Evolutionary conservation across 2,888 invertebrate species (phyloP).

Genomic region (Leptopterna dolabrata): DNA sequence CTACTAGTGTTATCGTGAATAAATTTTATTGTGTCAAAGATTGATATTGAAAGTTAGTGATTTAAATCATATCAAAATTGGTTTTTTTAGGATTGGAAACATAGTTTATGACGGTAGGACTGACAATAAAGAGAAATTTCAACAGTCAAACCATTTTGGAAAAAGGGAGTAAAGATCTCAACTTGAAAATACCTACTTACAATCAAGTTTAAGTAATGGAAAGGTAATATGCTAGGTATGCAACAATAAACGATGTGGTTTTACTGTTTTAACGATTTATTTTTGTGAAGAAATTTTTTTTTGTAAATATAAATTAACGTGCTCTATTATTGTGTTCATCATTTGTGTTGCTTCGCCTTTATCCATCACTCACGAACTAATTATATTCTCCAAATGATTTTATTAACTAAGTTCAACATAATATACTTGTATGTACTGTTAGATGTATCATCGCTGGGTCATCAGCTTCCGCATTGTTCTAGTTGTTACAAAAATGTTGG

Average conservation of each 20-base stretch:
- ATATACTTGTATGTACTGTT: too few relatives aligned
- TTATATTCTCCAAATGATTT: too few relatives aligned
- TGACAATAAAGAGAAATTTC: neutral
- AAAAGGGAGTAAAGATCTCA: neutral
- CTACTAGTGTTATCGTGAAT: neutral
- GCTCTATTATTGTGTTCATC: neutral
- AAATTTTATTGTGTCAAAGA: neutral
- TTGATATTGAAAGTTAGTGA: neutral
- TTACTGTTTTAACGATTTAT: neutral
- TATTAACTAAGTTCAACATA: too few relatives aligned
- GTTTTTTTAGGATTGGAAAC: neutral
- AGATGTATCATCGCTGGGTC: too few relatives aligned
- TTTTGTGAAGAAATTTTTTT: neutral
- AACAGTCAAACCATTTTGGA: neutral
- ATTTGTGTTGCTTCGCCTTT: neutral
- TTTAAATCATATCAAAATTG: slow-evolving; percentile 8
- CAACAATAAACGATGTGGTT: neutral
- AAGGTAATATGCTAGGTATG: neutral
- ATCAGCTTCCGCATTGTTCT: too few relatives aligned
- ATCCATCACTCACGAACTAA: too few relatives aligned
- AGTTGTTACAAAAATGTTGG: too few relatives aligned
- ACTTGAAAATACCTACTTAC: neutral
- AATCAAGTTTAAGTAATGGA: neutral
- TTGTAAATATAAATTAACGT: neutral
- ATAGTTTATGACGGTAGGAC: neutral